phyloP scores from a whole-genome alignment of 2,888 invertebrate genomes.

The Lasiommata megera region DNA sequence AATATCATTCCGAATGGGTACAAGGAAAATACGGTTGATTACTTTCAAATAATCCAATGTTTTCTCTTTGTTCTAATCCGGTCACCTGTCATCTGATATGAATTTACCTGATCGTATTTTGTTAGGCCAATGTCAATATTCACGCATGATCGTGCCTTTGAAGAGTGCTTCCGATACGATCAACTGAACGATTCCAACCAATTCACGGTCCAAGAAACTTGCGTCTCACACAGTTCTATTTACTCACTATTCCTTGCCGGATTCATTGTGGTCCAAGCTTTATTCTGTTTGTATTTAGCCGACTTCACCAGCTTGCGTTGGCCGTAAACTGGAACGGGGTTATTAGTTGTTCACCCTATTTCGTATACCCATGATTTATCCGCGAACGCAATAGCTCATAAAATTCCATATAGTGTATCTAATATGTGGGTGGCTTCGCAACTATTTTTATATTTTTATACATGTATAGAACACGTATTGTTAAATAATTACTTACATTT shows the following conservation, averaged over 20 bases:
- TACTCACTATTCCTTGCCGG: slow-evolving; percentile 27
- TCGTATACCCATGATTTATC: slow-evolving; percentile 23
- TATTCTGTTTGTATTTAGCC: slow-evolving; percentile 25
- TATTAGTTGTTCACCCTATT: slow-evolving; percentile 21
- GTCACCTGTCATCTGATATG: slow-evolving; percentile 23
- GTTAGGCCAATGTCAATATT: slow-evolving; percentile 41
- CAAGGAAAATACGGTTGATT: neutral
- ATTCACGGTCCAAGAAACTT: slow-evolving; percentile 41
- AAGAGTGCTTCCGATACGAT: slow-evolving; percentile 38
- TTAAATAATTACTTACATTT: too few species aligned
- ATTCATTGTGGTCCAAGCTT: slow-evolving; percentile 22
- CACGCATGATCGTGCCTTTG: slow-evolving; percentile 45
- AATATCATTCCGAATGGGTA: slow-evolving; percentile 13
- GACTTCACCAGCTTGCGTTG: slow-evolving; percentile 17
- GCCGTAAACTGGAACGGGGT: slow-evolving; percentile 16
- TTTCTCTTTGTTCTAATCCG: slow-evolving; percentile 18
- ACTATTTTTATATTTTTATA: neutral
- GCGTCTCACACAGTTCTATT: slow-evolving; percentile 38
- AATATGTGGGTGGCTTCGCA: neutral
- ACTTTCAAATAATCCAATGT: slow-evolving; percentile 15
- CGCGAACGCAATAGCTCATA: slow-evolving; percentile 17
- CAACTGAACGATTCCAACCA: slow-evolving; percentile 35
- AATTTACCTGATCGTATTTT: slow-evolving; percentile 31
- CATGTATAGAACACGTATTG: neutral
- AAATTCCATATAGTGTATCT: slow-evolving; percentile 16